Conservation (phyloP, 1,140 invertebrate genomes). For the Hydropsyche tenuis region DNA sequence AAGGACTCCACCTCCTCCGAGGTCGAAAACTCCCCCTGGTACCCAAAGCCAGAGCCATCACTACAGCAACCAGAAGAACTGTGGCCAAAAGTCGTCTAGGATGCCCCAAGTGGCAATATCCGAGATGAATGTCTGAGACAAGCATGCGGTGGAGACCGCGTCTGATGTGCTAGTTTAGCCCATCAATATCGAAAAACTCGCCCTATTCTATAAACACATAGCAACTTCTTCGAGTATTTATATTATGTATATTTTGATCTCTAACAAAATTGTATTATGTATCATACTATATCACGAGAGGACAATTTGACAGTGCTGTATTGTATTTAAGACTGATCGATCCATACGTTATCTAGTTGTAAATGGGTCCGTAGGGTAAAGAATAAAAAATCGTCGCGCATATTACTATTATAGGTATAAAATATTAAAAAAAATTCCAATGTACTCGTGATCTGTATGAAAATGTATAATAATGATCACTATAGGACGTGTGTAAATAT, state of each 20-base stretch:
- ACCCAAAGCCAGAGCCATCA: slow-evolving; percentile 53
- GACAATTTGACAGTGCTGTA: background rate
- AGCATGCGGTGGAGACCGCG: slow-evolving; percentile 60
- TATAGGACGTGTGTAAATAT: slow-evolving; percentile 2
- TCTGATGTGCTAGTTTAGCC: slow-evolving; percentile 44
- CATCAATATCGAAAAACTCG: slow-evolving; percentile 28
- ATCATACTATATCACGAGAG: background rate
- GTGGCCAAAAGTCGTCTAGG: slow-evolving; percentile 64
- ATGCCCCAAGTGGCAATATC: slow-evolving; percentile 78
- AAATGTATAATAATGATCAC: background rate
- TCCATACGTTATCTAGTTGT: slow-evolving; percentile 36
- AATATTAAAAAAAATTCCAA: background rate
- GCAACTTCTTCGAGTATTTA: no score
- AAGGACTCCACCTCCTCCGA: slow-evolving; percentile 51
- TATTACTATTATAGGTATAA: background rate
- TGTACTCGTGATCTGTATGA: background rate
- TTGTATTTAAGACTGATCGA: slow-evolving; percentile 34
- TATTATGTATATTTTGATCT: background rate
- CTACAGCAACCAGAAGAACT: slow-evolving; percentile 48
- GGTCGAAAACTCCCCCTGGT: slow-evolving; percentile 56
- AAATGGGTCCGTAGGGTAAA: slow-evolving; percentile 29
- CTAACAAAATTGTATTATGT: no score
- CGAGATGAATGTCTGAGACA: slow-evolving; percentile 85
- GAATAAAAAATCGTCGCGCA: slow-evolving; percentile 14
- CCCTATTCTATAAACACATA: background rate